Evolutionary conservation across 2,797 vertebrate species (phyloP).

Genomic region (Valencia hispanica): DNA sequence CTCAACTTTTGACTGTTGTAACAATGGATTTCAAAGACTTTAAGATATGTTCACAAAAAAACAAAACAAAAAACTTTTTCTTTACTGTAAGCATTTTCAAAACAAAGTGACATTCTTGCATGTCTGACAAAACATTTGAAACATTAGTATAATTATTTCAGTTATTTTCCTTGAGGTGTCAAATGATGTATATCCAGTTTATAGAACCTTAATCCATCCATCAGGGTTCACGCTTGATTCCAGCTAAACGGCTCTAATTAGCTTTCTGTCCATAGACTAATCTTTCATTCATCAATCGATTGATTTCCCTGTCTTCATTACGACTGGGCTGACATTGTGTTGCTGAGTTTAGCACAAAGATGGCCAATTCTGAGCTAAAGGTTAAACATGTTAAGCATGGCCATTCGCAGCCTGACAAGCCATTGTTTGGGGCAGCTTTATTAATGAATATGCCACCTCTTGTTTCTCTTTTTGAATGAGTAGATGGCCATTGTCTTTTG

Average conservation of each 20-base stretch:
- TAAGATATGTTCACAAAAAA: conserved; percentile 32
- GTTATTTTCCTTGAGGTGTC: conserved; percentile 68
- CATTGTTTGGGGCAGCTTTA: conserved; percentile 51
- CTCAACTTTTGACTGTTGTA: conserved; percentile 42
- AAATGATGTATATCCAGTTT: conserved; percentile 72
- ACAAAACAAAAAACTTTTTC: not conserved
- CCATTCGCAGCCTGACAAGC: conserved; percentile 42
- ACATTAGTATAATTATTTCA: conserved; percentile 69
- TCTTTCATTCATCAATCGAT: conserved; percentile 82
- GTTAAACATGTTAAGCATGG: conserved; percentile 75
- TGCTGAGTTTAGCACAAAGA: conserved; percentile 58
- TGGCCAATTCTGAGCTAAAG: conserved; percentile 64
- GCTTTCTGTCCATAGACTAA: conserved; percentile 78
- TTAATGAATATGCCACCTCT: conserved; percentile 61
- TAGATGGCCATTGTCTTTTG: conserved; percentile 19
- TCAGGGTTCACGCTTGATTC: conserved; percentile 66
- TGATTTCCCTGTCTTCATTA: conserved; percentile 81
- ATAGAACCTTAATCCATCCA: conserved; percentile 68
- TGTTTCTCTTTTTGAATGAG: conserved; percentile 27
- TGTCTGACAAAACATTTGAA: conserved; percentile 38
- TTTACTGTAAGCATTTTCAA: not conserved
- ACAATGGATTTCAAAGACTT: conserved; percentile 27
- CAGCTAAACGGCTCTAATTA: conserved; percentile 73
- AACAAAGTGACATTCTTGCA: conserved; percentile 10
- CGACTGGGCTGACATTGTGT: conserved; percentile 57